phyloP scores from a whole-genome alignment of 2,888 invertebrate genomes.

The Agriopis leucophaearia region DNA sequence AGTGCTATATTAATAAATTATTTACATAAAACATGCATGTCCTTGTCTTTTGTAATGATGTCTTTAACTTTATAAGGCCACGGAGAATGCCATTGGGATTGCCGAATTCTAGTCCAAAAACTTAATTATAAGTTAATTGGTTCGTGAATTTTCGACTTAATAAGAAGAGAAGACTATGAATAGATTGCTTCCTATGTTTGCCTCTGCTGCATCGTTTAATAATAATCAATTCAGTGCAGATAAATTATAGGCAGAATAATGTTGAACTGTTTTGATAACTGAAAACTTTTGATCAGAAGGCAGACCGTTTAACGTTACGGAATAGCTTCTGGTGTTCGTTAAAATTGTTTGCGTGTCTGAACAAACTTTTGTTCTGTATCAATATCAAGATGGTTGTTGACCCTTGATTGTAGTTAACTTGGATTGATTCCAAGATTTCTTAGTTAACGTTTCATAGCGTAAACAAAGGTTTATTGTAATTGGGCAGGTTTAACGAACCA shows the following conservation, averaged over 20 bases:
- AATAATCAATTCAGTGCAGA: too few species aligned
- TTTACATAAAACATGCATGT: conserved; percentile 2
- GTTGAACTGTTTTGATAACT: background rate
- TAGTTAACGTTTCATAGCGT: conserved; percentile 43
- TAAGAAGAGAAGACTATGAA: too few species aligned
- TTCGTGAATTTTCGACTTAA: too few species aligned
- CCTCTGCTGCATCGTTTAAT: too few species aligned
- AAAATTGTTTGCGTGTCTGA: conserved; percentile 50
- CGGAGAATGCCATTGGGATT: background rate
- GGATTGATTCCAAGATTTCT: conserved; percentile 52
- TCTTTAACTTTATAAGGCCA: background rate
- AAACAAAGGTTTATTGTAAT: conserved; percentile 34
- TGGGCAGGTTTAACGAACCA: conserved; percentile 9
- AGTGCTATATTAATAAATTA: conserved; percentile 2
- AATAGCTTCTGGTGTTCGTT: conserved; percentile 47
- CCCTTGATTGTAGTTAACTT: conserved; percentile 49
- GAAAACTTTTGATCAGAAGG: background rate
- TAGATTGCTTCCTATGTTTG: too few species aligned
- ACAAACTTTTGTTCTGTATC: conserved; percentile 45
- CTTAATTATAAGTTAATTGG: too few species aligned
- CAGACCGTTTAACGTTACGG: background rate
- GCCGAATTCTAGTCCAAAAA: too few species aligned
- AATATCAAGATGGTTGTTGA: conserved; percentile 53
- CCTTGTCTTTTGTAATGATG: background rate
- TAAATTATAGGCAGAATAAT: background rate